Evolutionary conservation across 2,888 invertebrate genomes (phyloP), one percentile per base, ranked within the genome.

Genomic region (Heteropelma amictum): DNA sequence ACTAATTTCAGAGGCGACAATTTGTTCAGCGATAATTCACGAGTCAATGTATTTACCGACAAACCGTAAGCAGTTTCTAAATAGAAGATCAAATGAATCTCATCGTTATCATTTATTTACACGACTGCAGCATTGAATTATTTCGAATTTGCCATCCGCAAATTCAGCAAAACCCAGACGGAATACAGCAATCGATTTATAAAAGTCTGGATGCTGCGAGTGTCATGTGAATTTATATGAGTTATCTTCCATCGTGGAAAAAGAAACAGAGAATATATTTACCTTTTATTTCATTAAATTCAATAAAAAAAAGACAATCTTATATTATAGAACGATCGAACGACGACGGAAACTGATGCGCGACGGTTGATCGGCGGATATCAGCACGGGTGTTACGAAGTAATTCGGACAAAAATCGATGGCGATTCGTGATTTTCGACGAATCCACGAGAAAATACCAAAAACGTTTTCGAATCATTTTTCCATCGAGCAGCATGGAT

Each of bases 1-100:
- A 67, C 65, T 70, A 75, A 71, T 70, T 70, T 75, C 67, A 61
- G 74, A 65, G 54, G 60, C 71, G 65, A 33, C 65, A 61, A 67
- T 75, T 71, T 75, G 70, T 71, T 10, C 65, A 42, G 47, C 49
- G 49, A 71, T 71, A 61, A 75, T 75, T 75, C 26, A 75, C 53
- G 49, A 53, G 23, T 12, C 40, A 54, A 61, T 61, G 67, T 65
- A 38, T 65, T 75, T 35, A 61, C 60, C 61, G 54, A 65, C 40
- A 23, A 61, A 64, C 40, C 33, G 33, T 30, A 40, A 28, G 38
- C n/a, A 38, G 33, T 4, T 42, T 7, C 35, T 26, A 26, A n/a
- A 49, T 54, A 54, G 26, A 17, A 14, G 21, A 47, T 53, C 49
- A 42, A 38, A 61, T 49, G 30, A 33, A 42, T 63, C 51, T 12